Evolutionary conservation across 2,797 vertebrate genomes (phyloP).

Genomic region (Carcharodon carcharias): DNA sequence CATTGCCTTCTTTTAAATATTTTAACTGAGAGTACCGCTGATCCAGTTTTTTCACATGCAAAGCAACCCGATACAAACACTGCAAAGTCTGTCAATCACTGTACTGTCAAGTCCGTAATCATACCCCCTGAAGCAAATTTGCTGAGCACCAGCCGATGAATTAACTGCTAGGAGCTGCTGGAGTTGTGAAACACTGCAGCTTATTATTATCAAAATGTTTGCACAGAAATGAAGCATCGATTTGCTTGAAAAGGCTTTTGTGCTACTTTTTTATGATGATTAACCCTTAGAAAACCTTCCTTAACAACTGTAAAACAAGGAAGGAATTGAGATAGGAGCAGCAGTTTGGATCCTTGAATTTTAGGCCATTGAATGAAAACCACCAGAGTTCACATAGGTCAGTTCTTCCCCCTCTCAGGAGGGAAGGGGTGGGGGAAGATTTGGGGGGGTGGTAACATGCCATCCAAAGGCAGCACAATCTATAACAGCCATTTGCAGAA

Average conservation of each 20-base stretch:
- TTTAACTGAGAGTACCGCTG: conserved; percentile 8
- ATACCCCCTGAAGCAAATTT: conserved; percentile 6
- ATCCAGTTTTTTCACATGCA: background rate
- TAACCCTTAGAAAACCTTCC: background rate
- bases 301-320: background rate
- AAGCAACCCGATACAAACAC: background rate
- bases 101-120: background rate
- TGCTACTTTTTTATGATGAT: background rate
- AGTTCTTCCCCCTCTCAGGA: background rate
- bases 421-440: too few relatives aligned
- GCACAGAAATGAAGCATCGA: background rate
- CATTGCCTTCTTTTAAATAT: background rate
- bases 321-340: background rate
- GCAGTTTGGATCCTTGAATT: background rate
- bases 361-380: background rate
- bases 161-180: background rate
- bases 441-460: background rate
- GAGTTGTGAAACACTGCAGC: background rate
- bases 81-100: conserved; percentile 17
- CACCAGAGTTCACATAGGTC: background rate
- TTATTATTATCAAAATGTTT: conserved; percentile 9
- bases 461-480: background rate
- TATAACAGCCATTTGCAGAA: background rate
- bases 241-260: conserved; percentile 3
- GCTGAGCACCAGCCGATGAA: background rate